These are phyloP conservation scores for Brachionus rotundiformis DNA, from an alignment of 1,140 invertebrate genomes.

Conservation along the genomic window DNA sequence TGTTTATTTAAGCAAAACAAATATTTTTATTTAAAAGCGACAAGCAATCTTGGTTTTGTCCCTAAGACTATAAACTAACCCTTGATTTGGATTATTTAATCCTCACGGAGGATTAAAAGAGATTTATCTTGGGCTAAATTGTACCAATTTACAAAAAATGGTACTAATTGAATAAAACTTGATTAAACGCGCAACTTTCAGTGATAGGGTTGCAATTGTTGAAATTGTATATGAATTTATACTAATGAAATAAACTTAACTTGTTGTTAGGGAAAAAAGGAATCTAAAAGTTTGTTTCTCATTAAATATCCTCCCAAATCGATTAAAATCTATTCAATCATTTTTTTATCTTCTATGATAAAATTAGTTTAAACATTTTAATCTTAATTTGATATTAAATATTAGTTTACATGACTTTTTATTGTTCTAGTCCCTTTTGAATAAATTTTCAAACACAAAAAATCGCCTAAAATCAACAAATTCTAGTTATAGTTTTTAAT, in stretches of 20 bases:
- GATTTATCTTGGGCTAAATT: background rate
- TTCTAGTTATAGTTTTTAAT: background rate
- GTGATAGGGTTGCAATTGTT: background rate
- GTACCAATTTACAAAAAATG: background rate
- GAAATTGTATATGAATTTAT: background rate
- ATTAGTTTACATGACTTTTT: conserved; percentile 1
- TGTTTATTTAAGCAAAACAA: background rate
- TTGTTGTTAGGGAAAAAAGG: background rate
- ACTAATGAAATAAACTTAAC: background rate
- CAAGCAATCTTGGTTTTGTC: background rate
- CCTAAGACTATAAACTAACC: background rate
- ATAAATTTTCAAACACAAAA: background rate
- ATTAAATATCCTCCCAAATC: background rate
- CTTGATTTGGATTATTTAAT: background rate
- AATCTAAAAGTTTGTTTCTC: background rate
- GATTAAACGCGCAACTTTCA: background rate
- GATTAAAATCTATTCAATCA: background rate
- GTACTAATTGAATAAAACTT: background rate
- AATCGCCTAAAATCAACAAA: background rate
- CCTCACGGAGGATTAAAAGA: background rate
- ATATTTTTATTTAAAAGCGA: background rate
- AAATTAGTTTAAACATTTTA: background rate
- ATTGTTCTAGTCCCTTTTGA: background rate
- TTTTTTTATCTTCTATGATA: background rate
- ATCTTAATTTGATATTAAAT: background rate